phyloP scores from a whole-genome alignment of 2,888 invertebrate species.

The Pachydiplax longipennis region DNA sequence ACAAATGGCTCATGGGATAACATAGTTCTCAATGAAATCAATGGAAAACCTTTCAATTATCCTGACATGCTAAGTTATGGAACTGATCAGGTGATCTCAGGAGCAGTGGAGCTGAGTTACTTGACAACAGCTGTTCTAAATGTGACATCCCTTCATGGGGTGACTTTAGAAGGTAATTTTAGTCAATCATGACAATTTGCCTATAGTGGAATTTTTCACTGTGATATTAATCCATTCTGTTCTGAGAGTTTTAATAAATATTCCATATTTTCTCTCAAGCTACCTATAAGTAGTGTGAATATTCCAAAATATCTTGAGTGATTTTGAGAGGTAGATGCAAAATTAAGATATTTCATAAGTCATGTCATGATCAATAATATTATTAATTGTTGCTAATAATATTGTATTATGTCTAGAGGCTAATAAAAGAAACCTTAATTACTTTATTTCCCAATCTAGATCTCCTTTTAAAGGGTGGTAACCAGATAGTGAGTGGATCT shows the following conservation, averaged over 20 bases:
- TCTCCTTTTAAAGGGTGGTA: neutral
- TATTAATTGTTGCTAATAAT: too few relatives aligned
- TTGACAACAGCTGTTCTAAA: neutral
- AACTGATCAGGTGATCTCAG: neutral
- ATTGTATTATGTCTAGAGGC: too few relatives aligned
- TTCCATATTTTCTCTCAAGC: too few relatives aligned
- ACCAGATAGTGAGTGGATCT: neutral
- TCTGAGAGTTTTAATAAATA: too few relatives aligned
- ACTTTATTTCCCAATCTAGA: neutral
- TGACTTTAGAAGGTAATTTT: neutral
- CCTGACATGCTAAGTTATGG: neutral
- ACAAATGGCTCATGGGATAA: neutral
- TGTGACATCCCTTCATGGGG: neutral
- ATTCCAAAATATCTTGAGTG: too few relatives aligned
- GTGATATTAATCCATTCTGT: neutral
- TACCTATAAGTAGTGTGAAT: too few relatives aligned
- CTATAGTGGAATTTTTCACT: too few relatives aligned
- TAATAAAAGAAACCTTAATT: too few relatives aligned
- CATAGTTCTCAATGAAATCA: neutral
- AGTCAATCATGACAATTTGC: too few relatives aligned
- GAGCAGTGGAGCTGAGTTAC: neutral
- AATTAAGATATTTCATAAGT: too few relatives aligned
- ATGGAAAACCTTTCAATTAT: neutral
- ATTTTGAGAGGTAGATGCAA: too few relatives aligned
- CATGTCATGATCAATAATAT: too few relatives aligned